Conservation (phyloP, 2,888 invertebrate genomes). For the Sesamia inferens region DNA sequence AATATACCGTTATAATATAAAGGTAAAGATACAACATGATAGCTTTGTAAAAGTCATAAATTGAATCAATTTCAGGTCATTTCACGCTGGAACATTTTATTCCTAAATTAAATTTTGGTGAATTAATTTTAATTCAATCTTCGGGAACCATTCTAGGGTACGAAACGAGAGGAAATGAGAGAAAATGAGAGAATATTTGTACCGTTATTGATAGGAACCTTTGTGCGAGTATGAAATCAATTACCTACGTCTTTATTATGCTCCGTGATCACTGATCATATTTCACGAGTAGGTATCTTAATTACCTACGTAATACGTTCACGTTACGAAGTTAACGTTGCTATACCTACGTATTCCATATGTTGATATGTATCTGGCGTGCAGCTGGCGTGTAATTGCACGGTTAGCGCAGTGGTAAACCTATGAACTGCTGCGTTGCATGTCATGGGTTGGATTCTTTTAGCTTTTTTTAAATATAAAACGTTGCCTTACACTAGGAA, state of each 20-base stretch:
- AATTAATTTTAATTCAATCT: conserved; percentile 54
- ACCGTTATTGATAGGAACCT: conserved; percentile 49
- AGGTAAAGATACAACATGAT: not conserved
- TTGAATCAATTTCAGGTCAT: conserved; percentile 46
- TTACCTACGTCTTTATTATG: conserved; percentile 33
- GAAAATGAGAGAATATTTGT: conserved; percentile 50
- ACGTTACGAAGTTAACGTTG: conserved; percentile 11
- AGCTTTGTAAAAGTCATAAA: conserved; percentile 26
- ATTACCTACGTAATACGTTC: conserved; percentile 22
- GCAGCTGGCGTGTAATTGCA: conserved; percentile 1
- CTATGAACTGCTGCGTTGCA: too few species aligned
- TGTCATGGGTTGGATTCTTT: too few species aligned
- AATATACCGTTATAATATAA: not conserved
- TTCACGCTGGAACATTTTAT: conserved; percentile 42
- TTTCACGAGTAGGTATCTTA: conserved; percentile 46
- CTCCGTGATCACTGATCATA: conserved; percentile 26
- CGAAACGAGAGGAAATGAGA: conserved; percentile 31
- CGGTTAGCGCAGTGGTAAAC: too few species aligned
- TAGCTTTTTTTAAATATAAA: too few species aligned
- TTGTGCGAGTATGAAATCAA: conserved; percentile 42
- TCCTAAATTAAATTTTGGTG: conserved; percentile 47
- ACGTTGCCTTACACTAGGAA: too few species aligned
- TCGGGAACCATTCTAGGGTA: conserved; percentile 40
- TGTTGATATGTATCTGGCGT: conserved; percentile 3
- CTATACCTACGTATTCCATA: conserved; percentile 18